Evolutionary conservation across 2,113 vertebrate species (phyloP), one percentile per base, ranked within the genome.

Genomic region (Clarias macrocephalus): DNA sequence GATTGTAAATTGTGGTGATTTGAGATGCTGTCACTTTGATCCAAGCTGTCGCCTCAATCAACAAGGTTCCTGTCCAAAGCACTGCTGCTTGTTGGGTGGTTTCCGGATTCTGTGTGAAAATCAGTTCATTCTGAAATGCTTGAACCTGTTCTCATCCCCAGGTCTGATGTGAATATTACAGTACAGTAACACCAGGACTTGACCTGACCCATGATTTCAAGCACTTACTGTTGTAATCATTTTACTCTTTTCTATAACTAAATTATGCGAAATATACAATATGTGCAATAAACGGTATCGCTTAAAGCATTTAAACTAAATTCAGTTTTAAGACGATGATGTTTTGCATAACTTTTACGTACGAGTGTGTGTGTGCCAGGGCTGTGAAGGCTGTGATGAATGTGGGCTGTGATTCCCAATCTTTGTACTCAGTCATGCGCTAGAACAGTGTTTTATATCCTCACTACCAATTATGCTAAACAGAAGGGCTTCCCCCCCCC

Each of bases 381-480:
- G 42, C 72, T 56, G 7, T 37, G 73, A 83, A 88, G 89, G 89
- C 73, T 66, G 89, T 92, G 90, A 92, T 89, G 92, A 93, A 94
- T 89, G 90, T 83, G 72, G 56, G 89, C 80, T 85, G 84, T 91
- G 91, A 92, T 89, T 89, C 88, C 91, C 89, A 91, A 90, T 92
- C 85, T 92, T 89, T 91, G 88, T 88, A 83, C 86, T 91, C 90
- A 84, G 90, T 90, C 91, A 54, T 86, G 91, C 84, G 86, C 65
- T 5, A 54, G 80, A 87, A 54, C 73, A 66, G 42, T 84, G 82
- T 82, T 82, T 68, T 86, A 89, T 91, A 89, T 80, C 89, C 63
- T 52, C 87, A 70, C 86, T 72, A 37, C 82, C 88, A 89, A 92
- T 94, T 92, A 93, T 75, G 48, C 87, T 85, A 92, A 92, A 87